Conservation (phyloP, 2,888 invertebrate genomes). For the Ctena decussata region DNA sequence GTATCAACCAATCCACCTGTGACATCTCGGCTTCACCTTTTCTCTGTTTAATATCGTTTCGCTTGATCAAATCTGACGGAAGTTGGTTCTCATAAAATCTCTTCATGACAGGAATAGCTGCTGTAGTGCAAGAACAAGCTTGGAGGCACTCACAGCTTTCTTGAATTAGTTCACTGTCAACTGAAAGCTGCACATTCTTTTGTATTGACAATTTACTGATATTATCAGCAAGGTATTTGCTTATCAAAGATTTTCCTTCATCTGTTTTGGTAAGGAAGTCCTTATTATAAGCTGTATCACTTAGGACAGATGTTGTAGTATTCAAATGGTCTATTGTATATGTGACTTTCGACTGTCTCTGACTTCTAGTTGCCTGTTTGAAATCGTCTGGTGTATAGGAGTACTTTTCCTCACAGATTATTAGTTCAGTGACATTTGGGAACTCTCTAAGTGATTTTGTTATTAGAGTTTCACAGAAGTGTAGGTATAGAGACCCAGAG, state of each 20-base stretch:
- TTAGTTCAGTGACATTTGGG: background rate
- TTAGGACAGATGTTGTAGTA: background rate
- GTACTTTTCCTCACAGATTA: conserved; percentile 10
- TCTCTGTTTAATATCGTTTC: background rate
- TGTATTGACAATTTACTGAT: background rate
- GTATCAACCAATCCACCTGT: background rate
- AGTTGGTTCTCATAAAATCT: background rate
- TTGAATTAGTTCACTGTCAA: background rate
- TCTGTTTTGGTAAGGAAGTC: background rate
- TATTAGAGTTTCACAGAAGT: background rate
- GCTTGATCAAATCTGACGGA: background rate
- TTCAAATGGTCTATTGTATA: background rate
- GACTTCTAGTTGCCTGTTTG: background rate
- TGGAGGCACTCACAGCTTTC: background rate
- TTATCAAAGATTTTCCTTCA: background rate
- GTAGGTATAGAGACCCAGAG: background rate
- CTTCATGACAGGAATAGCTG: background rate
- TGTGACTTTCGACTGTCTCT: background rate
- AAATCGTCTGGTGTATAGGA: conserved; percentile 10
- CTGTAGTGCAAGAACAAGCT: background rate
- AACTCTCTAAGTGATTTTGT: background rate
- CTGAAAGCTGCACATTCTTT: background rate
- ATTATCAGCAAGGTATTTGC: conserved; percentile 9
- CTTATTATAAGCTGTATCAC: background rate
- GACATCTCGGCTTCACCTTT: conserved; percentile 4